A percentile compares a stretch with the other conserved stretches of the same genome.
Conservation (phyloP, 2,888 invertebrate species). For the Odontothrips loti region DNA sequence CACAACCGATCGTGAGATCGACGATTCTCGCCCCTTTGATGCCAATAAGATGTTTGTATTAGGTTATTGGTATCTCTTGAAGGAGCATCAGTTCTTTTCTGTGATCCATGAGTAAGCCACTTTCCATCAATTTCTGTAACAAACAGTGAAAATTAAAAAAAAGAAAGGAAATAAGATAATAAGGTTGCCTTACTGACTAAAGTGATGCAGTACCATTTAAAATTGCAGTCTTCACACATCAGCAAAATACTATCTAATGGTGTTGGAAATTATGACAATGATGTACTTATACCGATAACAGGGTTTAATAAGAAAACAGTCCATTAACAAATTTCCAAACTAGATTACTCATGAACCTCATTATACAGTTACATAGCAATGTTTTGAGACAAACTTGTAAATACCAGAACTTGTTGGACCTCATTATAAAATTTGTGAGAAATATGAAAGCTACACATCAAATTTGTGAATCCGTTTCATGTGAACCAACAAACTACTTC, state of each 20-base stretch:
- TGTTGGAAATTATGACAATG: not conserved
- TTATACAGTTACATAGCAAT: no score
- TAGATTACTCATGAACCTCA: no score
- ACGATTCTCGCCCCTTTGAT: not conserved
- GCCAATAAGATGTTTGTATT: not conserved
- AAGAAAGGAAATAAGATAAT: no score
- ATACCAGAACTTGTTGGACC: no score
- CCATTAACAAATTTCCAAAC: not conserved
- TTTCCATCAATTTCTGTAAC: not conserved
- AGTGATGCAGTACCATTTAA: no score
- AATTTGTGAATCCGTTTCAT: not conserved
- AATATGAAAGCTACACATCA: not conserved
- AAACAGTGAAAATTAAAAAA: not conserved
- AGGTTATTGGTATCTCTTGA: not conserved
- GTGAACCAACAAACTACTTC: slow-evolving; percentile 17
- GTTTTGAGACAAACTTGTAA: no score
- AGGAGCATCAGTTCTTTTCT: not conserved
- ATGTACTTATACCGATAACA: not conserved
- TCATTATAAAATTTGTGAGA: no score
- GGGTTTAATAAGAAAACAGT: not conserved
- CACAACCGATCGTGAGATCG: slow-evolving; percentile 32
- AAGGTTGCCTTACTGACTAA: no score
- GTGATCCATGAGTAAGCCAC: not conserved
- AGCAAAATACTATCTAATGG: not conserved
- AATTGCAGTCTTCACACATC: not conserved